Percentiles rank a stretch among this genome's conserved stretches.
These are phyloP conservation scores for Chorisops tibialis DNA, from an alignment of 2,888 invertebrate genomes.

Conservation along the genomic window DNA sequence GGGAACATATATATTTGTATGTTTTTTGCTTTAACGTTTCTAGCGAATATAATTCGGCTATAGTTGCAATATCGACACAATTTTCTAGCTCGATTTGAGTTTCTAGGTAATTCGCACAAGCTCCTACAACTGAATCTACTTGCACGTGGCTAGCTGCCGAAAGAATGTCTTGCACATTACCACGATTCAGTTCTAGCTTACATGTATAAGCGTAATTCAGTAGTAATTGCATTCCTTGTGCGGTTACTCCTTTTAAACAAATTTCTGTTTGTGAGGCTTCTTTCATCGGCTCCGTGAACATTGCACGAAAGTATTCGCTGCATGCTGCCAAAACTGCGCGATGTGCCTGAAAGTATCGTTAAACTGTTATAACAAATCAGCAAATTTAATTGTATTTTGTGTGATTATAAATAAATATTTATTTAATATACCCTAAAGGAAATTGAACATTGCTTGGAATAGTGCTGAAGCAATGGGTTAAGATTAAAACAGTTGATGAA, in stretches of 20 bases:
- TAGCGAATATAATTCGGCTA: slow-evolving; percentile 67
- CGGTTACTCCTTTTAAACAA: slow-evolving; percentile 63
- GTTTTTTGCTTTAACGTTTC: slow-evolving; percentile 58
- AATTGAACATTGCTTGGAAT: too few species aligned
- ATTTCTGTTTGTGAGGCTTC: slow-evolving; percentile 65
- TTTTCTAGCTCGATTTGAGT: slow-evolving; percentile 67
- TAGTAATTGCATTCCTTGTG: slow-evolving; percentile 61
- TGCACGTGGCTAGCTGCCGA: slow-evolving; percentile 67
- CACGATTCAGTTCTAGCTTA: slow-evolving; percentile 59
- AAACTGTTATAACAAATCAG: too few species aligned
- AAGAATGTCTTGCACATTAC: slow-evolving; percentile 65
- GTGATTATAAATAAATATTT: too few species aligned
- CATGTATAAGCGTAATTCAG: slow-evolving; percentile 70
- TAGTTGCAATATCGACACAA: slow-evolving; percentile 67
- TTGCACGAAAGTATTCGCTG: slow-evolving; percentile 71
- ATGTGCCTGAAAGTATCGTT: slow-evolving; percentile 63
- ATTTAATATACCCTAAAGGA: too few species aligned
- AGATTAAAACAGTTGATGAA: too few species aligned
- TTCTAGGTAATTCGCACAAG: slow-evolving; percentile 64
- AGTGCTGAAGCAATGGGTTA: too few species aligned
- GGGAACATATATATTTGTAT: slow-evolving; percentile 64
- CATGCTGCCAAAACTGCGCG: slow-evolving; percentile 68
- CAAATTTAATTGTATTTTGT: too few species aligned
- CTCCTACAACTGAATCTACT: slow-evolving; percentile 63
- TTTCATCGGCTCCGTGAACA: slow-evolving; percentile 68